Conservation (phyloP, 2,113 vertebrate genomes). For the Orientallactaga bullata region DNA sequence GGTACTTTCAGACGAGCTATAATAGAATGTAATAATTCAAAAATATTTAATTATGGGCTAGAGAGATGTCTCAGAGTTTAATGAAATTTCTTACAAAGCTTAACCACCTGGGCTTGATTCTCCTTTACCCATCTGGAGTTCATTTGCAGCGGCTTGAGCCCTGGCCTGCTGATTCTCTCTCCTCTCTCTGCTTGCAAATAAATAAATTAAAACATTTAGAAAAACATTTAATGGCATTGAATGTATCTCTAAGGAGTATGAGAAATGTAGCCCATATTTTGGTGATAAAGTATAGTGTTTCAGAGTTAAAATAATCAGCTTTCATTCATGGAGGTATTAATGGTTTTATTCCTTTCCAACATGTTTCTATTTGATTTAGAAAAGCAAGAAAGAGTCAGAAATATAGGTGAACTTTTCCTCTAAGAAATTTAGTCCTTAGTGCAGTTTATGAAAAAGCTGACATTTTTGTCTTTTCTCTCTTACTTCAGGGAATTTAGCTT, state of each 20-base stretch:
- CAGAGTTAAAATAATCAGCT: slow-evolving; percentile 61
- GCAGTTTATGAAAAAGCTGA: slow-evolving; percentile 68
- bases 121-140: no score
- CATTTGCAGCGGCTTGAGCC: no score
- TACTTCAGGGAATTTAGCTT: slow-evolving; percentile 72
- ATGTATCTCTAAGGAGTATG: slow-evolving; percentile 72
- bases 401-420: slow-evolving; percentile 53
- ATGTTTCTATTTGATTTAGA: slow-evolving; percentile 71
- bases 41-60: no score
- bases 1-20: slow-evolving; percentile 66
- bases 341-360: slow-evolving; percentile 70
- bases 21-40: slow-evolving; percentile 59
- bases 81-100: no score
- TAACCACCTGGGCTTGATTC: no score
- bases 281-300: slow-evolving; percentile 43
- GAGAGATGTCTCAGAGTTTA: no score
- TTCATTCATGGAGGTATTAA: slow-evolving; percentile 58
- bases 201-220: no score
- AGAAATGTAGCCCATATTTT: slow-evolving; percentile 41
- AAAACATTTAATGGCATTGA: slow-evolving; percentile 65
- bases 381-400: not conserved
- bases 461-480: not conserved
- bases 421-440: slow-evolving; percentile 62
- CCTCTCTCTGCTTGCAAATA: no score
- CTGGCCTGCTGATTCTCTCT: no score